Base-by-base conservation (phyloP, 2,113 vertebrate species). In the Hippopotamus amphibius region DNA sequence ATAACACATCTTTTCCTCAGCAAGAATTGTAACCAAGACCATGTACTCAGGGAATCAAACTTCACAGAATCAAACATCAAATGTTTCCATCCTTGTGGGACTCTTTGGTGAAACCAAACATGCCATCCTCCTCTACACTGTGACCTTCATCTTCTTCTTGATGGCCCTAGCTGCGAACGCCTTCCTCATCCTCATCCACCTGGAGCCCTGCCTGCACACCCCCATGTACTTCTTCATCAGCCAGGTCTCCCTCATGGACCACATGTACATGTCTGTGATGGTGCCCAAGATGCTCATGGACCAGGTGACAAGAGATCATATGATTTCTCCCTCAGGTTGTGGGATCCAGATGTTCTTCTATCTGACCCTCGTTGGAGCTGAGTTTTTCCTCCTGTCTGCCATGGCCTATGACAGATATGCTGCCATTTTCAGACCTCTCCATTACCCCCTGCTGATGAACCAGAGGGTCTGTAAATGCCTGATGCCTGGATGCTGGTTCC, bases 211-310 rank as follows among this genome's bases (percentile, higher is more conserved):
- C 19, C 92, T 97, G 0, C 48, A 71, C 37, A 97, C 80, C 6
- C 96, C 86, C 10, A 96, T 91, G 95, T 96, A 96, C 90, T 88
- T 93, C 61, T 90, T 97, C 55, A 55, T 95, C 43, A 48, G 72
- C 26, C 72, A 48, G 43, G 43, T 74, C 72, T 74, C 72, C 72
- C 72, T 74, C 43, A 74, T 74, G 90, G 87, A 93, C 6, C 92
- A 95, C 66, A 72, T 48, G 33, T 95, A 90, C 46, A 79, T 96
- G 3, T 79, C 68, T 1, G 85, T 71, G n/a, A 95, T 65, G 11
- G 74, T 81, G 22, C 95, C 95, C 37, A 87, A 93, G 72, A 90
- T 96, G 95, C 90, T 93, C 2, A 1, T 76, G 55, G 46, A 28
- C 30, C 68, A 82, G 16, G 28, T 77, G 15, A 93, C 55, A 3